phyloP scores from a whole-genome alignment of 2,888 invertebrate species.

The Caenorhabditis wallacei region DNA sequence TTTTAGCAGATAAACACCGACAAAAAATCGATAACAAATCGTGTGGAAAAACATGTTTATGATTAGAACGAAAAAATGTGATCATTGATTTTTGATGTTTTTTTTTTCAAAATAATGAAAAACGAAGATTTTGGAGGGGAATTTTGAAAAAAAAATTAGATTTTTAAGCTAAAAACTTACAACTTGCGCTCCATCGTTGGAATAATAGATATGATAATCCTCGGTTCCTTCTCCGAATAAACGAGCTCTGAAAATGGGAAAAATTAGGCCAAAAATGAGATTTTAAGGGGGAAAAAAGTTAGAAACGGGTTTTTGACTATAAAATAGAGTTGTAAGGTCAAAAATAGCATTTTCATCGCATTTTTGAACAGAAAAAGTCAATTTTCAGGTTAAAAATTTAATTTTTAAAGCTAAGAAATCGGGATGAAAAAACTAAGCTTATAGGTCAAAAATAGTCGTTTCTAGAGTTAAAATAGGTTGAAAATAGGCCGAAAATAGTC shows the following conservation, averaged over 20 bases:
- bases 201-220: conserved; percentile 47
- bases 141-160: not conserved
- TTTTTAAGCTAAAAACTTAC: conserved; percentile 34
- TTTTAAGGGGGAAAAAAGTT: no score
- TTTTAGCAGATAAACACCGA: not conserved
- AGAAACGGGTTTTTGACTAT: no score
- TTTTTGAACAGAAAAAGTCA: no score
- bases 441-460: not conserved
- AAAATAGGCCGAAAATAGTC: no score
- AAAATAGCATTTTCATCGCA: no score
- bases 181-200: conserved; percentile 53
- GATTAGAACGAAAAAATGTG: not conserved
- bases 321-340: no score
- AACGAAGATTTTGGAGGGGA: not conserved
- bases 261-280: not conserved
- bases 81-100: conserved; percentile 11
- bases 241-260: conserved; percentile 43
- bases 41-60: conserved; percentile 15
- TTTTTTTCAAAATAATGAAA: not conserved
- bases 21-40: not conserved
- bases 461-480: no score
- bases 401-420: no score
- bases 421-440: not conserved
- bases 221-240: conserved; percentile 58
- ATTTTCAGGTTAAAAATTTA: no score